phyloP scores from a whole-genome alignment of 2,888 invertebrate species.

The Osmoderma eremita region DNA sequence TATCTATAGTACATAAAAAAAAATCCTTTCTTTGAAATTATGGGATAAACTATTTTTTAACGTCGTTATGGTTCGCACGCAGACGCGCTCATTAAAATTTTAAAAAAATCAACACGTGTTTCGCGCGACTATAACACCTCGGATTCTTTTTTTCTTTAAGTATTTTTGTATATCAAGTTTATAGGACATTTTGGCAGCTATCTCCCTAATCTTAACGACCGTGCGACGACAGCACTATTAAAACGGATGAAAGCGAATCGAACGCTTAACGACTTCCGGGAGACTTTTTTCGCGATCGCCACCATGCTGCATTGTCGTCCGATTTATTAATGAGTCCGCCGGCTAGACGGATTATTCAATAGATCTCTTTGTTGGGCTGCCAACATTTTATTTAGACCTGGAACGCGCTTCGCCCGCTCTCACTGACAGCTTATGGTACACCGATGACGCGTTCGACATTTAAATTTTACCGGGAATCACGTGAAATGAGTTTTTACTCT shows the following conservation, averaged over 20 bases:
- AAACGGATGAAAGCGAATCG: constrained; percentile 9
- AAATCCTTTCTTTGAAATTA: too few relatives aligned
- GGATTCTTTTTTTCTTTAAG: too few relatives aligned
- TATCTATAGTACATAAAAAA: too few relatives aligned
- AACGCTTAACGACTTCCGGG: constrained; percentile 2
- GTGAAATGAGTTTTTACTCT: not conserved
- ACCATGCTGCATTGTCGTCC: not conserved
- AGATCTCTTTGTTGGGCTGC: constrained; percentile 36
- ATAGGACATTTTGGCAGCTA: not conserved
- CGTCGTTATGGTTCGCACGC: too few relatives aligned
- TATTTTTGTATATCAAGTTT: constrained; percentile 4
- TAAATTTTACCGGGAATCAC: not conserved
- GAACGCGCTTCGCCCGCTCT: too few relatives aligned
- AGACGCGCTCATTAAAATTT: too few relatives aligned
- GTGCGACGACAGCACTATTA: not conserved
- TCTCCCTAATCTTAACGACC: not conserved
- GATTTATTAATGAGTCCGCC: constrained; percentile 34
- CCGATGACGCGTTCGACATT: not conserved
- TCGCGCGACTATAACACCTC: too few relatives aligned
- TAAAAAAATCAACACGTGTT: too few relatives aligned
- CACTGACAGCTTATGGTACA: not conserved
- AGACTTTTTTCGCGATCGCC: not conserved
- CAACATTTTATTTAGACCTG: constrained; percentile 33
- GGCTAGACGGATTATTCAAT: constrained; percentile 37
- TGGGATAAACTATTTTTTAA: too few relatives aligned